Conservation (phyloP, 2,113 vertebrate genomes). For the Corynorhinus townsendii region DNA sequence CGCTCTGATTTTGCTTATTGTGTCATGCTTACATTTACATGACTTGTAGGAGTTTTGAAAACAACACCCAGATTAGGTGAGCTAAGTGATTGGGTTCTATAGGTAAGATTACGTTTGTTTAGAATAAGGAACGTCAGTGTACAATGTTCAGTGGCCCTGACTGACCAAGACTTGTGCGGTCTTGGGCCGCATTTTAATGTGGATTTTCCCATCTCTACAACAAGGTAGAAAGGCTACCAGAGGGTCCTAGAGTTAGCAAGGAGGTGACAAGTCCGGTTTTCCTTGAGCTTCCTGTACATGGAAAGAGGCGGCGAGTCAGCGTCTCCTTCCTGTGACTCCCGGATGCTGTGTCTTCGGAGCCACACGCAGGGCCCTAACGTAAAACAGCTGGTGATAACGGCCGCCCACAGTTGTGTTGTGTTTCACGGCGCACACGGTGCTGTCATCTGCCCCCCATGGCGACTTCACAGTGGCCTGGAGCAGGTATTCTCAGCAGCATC, state of each 20-base stretch:
- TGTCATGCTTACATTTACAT: not conserved
- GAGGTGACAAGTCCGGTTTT: not conserved
- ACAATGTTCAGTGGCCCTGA: not conserved
- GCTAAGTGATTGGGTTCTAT: not conserved
- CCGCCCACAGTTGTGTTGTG: no score
- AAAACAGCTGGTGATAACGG: not conserved
- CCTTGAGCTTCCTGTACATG: not conserved
- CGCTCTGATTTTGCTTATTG: not conserved
- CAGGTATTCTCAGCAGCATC: not conserved
- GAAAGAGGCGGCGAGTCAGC: not conserved
- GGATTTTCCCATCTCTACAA: not conserved
- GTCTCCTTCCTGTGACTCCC: not conserved
- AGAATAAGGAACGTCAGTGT: not conserved
- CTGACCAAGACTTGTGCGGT: no score
- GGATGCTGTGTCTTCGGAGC: not conserved
- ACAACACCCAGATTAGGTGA: not conserved
- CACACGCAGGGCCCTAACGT: not conserved
- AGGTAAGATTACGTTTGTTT: not conserved
- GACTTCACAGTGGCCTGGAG: no score
- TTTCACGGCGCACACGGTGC: not conserved
- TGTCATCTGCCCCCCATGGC: no score
- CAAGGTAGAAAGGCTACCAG: not conserved
- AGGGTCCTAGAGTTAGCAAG: not conserved
- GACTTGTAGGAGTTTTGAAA: constrained; percentile 8
- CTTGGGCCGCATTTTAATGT: not conserved